These are phyloP conservation scores for Leptinotarsa juncta DNA, from an alignment of 2,888 invertebrate genomes.

Conservation along the genomic window DNA sequence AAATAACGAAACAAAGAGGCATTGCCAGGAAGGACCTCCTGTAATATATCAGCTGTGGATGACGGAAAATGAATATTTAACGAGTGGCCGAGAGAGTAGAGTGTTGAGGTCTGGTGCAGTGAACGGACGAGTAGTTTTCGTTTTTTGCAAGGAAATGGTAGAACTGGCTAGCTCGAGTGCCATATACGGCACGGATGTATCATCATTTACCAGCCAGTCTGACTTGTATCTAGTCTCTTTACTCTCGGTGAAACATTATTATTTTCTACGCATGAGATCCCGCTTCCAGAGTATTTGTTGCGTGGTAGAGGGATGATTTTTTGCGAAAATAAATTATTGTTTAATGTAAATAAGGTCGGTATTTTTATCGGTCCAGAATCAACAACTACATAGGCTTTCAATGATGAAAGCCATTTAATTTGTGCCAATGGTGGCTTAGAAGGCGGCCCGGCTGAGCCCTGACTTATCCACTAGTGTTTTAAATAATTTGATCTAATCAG, in stretches of 20 bases:
- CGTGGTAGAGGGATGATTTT: not conserved
- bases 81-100: slow-evolving; percentile 34
- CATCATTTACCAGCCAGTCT: slow-evolving; percentile 41
- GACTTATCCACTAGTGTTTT: too few relatives aligned
- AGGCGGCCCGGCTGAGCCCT: too few relatives aligned
- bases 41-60: slow-evolving; percentile 36
- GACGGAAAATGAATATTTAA: slow-evolving; percentile 41
- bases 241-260: not conserved
- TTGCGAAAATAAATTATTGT: too few relatives aligned
- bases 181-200: slow-evolving; percentile 47
- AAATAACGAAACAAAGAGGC: slow-evolving; percentile 4
- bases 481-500: too few relatives aligned
- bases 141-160: slow-evolving; percentile 40
- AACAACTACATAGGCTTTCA: too few relatives aligned
- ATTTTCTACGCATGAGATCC: slow-evolving; percentile 10
- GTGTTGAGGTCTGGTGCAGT: slow-evolving; percentile 44
- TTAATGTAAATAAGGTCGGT: too few relatives aligned
- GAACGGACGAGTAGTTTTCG: slow-evolving; percentile 44
- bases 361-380: too few relatives aligned
- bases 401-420: too few relatives aligned
- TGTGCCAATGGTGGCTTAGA: too few relatives aligned
- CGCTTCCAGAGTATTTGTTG: not conserved
- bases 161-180: slow-evolving; percentile 42
- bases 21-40: slow-evolving; percentile 29
- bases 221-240: slow-evolving; percentile 8